phyloP scores from a whole-genome alignment of 1,140 invertebrate species.

The Drosophila bocki region DNA sequence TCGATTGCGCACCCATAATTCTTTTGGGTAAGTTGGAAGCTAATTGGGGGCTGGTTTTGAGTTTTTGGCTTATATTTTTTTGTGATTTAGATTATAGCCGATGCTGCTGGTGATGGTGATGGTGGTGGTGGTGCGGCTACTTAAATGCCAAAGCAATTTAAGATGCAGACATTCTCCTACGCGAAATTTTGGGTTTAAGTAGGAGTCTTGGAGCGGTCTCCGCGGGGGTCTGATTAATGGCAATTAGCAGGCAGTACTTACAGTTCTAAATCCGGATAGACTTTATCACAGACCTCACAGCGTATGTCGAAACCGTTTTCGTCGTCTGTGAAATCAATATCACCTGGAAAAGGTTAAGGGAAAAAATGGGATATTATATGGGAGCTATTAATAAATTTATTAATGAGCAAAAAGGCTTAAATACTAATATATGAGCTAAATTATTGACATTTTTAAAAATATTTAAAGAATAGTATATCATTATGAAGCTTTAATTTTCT shows the following conservation, averaged over 20 bases:
- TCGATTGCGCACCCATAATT: constrained; percentile 70
- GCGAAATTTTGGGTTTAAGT: constrained; percentile 10
- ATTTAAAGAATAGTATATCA: neutral
- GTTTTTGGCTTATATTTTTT: constrained; percentile 31
- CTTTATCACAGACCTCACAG: constrained; percentile 90
- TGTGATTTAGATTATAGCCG: constrained; percentile 68
- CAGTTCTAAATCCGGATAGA: constrained; percentile 90
- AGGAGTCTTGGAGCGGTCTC: constrained; percentile 1
- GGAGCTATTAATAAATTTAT: neutral
- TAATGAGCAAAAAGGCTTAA: neutral
- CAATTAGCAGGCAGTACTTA: constrained; percentile 86
- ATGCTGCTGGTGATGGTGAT: constrained; percentile 29
- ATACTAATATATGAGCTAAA: neutral
- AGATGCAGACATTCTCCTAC: constrained; percentile 57
- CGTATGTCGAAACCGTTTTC: constrained; percentile 87
- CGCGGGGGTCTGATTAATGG: constrained; percentile 21
- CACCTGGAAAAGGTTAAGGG: constrained; percentile 85
- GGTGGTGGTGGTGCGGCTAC: constrained; percentile 22
- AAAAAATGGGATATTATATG: neutral
- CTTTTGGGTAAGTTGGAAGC: constrained; percentile 79
- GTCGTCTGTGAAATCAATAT: constrained; percentile 87
- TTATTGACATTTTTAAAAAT: neutral
- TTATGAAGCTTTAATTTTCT: neutral
- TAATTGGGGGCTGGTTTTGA: constrained; percentile 73
- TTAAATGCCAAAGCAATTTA: constrained; percentile 79